Evolutionary conservation across 2,113 vertebrate genomes (phyloP).

Genomic region (Cyphomyrus discorhynchus): DNA sequence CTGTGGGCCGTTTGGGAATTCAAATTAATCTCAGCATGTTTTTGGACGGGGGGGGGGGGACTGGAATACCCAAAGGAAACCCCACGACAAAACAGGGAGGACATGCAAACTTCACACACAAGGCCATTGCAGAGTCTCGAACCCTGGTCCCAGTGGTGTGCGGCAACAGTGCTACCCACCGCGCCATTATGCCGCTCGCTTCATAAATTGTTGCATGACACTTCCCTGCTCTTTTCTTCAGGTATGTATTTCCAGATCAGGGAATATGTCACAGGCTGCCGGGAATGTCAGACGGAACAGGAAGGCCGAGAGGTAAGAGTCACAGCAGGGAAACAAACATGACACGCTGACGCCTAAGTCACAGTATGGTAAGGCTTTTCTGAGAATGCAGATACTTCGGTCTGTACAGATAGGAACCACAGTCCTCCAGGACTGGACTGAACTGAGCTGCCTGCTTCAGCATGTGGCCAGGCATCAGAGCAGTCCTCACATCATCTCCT

Average conservation of each 20-base stretch:
- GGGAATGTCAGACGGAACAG: slow-evolving; percentile 49
- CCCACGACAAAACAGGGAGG: background rate
- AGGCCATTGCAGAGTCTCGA: background rate
- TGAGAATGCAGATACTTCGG: background rate
- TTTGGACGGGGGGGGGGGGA: background rate
- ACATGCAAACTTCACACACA: background rate
- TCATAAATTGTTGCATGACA: background rate
- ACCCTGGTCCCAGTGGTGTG: background rate
- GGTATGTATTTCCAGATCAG: slow-evolving; percentile 69
- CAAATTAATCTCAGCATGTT: background rate
- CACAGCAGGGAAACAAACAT: background rate
- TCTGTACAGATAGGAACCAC: background rate
- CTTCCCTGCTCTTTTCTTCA: slow-evolving; percentile 31
- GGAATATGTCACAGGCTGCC: slow-evolving; percentile 63
- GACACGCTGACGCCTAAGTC: background rate
- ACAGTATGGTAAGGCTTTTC: background rate
- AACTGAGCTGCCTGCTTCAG: background rate
- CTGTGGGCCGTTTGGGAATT: background rate
- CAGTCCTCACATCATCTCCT: background rate
- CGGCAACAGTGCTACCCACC: background rate
- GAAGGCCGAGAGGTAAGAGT: slow-evolving; percentile 50
- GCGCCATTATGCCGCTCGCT: background rate
- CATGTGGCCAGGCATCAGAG: background rate
- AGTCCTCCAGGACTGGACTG: background rate
- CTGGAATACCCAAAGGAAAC: background rate